These are phyloP conservation scores for Pemphredon lugubris DNA, from an alignment of 2,888 invertebrate species.

Conservation along the genomic window DNA sequence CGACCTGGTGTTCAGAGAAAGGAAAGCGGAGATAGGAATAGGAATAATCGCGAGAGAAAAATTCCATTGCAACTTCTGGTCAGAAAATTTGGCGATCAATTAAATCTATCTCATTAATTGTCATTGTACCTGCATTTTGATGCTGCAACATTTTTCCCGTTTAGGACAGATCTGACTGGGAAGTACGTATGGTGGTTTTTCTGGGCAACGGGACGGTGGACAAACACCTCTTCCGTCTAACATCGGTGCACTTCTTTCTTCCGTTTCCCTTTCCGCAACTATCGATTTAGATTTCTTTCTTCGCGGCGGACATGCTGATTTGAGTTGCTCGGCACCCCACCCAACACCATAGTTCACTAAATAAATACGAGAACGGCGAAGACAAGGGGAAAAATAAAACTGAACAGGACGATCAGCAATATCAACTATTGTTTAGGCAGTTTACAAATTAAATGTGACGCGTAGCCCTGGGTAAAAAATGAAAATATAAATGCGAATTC, in stretches of 20 bases:
- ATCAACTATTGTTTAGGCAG: no score
- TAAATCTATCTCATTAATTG: background rate
- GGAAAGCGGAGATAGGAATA: no score
- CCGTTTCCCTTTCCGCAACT: background rate
- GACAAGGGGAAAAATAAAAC: no score
- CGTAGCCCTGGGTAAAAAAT: no score
- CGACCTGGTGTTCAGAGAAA: no score
- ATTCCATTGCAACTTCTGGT: no score
- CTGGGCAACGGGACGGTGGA: constrained; percentile 7
- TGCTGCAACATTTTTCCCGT: constrained; percentile 41
- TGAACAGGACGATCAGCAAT: no score
- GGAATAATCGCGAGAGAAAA: no score
- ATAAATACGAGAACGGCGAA: no score
- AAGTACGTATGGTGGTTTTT: constrained; percentile 12
- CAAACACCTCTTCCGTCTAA: background rate
- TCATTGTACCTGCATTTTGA: constrained; percentile 64
- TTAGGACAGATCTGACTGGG: constrained; percentile 42
- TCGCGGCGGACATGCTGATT: constrained; percentile 54
- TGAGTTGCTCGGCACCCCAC: constrained; percentile 34
- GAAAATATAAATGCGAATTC: no score
- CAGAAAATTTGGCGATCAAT: background rate
- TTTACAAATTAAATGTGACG: no score
- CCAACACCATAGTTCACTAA: constrained; percentile 40
- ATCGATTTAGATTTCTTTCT: constrained; percentile 22
- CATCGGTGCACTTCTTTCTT: background rate